Evolutionary conservation across 2,888 invertebrate species (phyloP).

Genomic region (Choreutis nemorana): DNA sequence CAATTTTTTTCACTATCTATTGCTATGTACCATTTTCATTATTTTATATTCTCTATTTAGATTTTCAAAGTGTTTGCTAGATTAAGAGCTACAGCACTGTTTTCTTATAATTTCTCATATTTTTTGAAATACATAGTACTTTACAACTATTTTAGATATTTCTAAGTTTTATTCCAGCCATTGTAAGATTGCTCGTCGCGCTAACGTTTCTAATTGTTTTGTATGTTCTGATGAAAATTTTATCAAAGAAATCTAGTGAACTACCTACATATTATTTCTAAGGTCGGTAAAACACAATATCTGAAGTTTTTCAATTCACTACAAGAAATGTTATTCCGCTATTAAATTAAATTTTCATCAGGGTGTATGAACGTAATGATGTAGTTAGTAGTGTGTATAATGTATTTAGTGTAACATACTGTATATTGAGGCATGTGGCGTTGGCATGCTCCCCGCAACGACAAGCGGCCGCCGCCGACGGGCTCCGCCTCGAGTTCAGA

Average conservation of each 20-base stretch:
- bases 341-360: constrained; percentile 15
- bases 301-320: neutral
- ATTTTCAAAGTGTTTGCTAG: no score
- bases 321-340: neutral
- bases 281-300: neutral
- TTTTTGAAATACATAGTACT: no score
- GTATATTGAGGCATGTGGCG: constrained; percentile 55
- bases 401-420: constrained; percentile 28
- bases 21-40: constrained; percentile 6
- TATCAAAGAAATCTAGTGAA: no score
- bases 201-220: constrained; percentile 17
- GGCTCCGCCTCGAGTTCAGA: constrained; percentile 37
- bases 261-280: no score
- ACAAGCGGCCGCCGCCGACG: constrained; percentile 30
- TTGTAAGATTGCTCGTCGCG: constrained; percentile 29
- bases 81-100: no score
- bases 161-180: constrained; percentile 19
- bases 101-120: no score
- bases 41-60: no score
- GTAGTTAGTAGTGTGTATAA: constrained; percentile 31
- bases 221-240: constrained; percentile 23
- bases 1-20: constrained; percentile 2
- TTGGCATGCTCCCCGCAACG: constrained; percentile 56
- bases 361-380: constrained; percentile 23
- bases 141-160: constrained; percentile 7